phyloP scores from a whole-genome alignment of 2,113 vertebrate genomes.

The Myrmophylax atrothorax region DNA sequence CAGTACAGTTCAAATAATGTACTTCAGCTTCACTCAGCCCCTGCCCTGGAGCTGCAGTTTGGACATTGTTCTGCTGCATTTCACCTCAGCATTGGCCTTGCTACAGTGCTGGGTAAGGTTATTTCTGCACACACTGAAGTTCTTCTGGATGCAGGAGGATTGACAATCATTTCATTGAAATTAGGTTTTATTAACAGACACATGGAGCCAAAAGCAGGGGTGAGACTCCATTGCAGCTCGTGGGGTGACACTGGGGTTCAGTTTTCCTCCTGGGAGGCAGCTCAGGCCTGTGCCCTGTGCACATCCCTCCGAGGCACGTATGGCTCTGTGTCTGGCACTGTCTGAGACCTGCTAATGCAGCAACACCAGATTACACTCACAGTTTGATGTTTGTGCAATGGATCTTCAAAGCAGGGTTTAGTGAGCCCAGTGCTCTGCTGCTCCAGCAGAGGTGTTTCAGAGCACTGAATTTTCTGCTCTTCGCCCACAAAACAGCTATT shows the following conservation, averaged over 20 bases:
- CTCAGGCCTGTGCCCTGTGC: rapidly evolving
- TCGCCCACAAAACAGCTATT: neutral
- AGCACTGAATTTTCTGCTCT: neutral
- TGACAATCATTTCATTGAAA: neutral
- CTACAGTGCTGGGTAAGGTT: neutral
- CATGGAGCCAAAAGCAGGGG: neutral
- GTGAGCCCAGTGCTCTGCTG: neutral
- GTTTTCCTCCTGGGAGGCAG: neutral
- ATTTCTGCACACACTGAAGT: neutral
- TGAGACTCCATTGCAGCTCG: neutral
- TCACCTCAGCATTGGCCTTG: neutral
- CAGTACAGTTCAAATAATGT: neutral
- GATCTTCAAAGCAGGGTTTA: neutral
- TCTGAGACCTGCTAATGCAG: neutral
- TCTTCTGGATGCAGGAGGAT: neutral
- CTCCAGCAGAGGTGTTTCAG: neutral
- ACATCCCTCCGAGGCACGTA: neutral
- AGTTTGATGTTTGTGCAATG: neutral
- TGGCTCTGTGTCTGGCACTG: neutral
- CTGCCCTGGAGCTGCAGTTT: neutral
- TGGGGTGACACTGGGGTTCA: neutral
- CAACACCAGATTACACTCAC: neutral
- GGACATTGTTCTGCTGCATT: neutral
- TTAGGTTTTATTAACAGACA: neutral
- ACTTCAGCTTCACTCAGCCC: neutral